phyloP scores from a whole-genome alignment of 2,113 vertebrate genomes.

The Notiomystis cincta region DNA sequence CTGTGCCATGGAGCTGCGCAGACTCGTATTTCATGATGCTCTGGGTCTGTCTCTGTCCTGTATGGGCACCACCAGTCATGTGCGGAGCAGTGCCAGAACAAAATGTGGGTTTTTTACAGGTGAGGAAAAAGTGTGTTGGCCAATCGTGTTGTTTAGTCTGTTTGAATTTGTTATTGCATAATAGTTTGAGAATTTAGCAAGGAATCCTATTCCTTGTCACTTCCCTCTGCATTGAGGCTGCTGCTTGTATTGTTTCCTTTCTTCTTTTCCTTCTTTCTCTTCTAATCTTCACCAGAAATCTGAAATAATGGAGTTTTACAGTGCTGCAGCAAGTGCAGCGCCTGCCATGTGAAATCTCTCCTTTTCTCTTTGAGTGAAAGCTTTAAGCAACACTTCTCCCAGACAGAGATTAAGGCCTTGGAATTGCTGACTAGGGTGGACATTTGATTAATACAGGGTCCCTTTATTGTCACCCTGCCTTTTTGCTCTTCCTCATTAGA shows the following conservation, averaged over 20 bases:
- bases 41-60: neutral
- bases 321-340: neutral
- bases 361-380: neutral
- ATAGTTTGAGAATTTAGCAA: neutral
- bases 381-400: neutral
- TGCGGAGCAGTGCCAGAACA: neutral
- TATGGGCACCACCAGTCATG: fast-evolving
- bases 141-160: neutral
- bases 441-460: neutral
- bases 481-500: slow-evolving; percentile 31
- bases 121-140: neutral
- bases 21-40: neutral
- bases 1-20: neutral
- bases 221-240: neutral
- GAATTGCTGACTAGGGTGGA: neutral
- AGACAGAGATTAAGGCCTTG: neutral
- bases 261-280: neutral
- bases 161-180: neutral
- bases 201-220: neutral
- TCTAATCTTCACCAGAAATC: neutral
- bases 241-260: neutral
- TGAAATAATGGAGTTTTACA: neutral
- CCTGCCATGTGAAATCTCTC: neutral
- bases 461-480: slow-evolving; percentile 8
- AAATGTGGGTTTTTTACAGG: neutral